These are phyloP conservation scores for Oligia fasciuncula DNA, from an alignment of 2,888 invertebrate genomes.

Conservation along the genomic window DNA sequence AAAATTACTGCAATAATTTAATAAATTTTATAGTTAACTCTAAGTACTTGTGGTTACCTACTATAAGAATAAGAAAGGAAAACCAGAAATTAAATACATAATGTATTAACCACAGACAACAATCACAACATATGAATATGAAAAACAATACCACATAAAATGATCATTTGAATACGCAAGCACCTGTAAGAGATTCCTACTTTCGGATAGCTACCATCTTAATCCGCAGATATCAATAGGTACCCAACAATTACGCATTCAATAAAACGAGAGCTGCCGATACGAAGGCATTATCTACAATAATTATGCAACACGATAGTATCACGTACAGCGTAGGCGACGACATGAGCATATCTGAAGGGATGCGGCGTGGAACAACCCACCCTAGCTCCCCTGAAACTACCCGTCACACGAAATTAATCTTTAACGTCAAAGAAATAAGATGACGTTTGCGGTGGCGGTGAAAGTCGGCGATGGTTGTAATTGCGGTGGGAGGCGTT, in stretches of 20 bases:
- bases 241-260: constrained; percentile 50
- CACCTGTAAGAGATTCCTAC: constrained; percentile 23
- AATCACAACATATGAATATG: constrained; percentile 22
- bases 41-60: neutral
- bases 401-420: constrained; percentile 78
- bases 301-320: constrained; percentile 72
- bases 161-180: constrained; percentile 11
- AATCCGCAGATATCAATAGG: constrained; percentile 42
- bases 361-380: constrained; percentile 82
- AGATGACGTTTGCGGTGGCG: constrained; percentile 82
- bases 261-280: constrained; percentile 69
- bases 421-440: constrained; percentile 83
- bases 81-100: constrained; percentile 8
- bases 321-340: constrained; percentile 83
- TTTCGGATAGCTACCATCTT: constrained; percentile 42
- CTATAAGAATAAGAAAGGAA: neutral
- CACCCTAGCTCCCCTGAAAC: constrained; percentile 76
- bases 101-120: constrained; percentile 15
- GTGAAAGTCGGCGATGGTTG: constrained; percentile 77
- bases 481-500: constrained; percentile 87
- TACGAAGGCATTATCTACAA: constrained; percentile 72
- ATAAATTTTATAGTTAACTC: neutral
- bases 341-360: constrained; percentile 81
- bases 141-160: constrained; percentile 24
- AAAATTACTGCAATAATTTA: neutral